These are phyloP conservation scores for Pyralis farinalis DNA, from an alignment of 2,888 invertebrate genomes.

Conservation along the genomic window DNA sequence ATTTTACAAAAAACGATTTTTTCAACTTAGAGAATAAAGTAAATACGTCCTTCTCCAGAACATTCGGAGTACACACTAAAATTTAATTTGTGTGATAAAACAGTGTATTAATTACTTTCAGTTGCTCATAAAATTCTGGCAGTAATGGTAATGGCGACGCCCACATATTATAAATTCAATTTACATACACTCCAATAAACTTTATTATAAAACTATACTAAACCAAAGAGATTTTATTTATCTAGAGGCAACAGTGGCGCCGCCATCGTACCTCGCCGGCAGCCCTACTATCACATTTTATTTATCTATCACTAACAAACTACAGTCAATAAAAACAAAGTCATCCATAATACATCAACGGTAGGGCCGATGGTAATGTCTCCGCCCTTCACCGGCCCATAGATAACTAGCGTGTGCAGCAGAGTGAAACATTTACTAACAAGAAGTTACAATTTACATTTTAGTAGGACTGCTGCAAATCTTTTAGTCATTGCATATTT, in stretches of 20 bases:
- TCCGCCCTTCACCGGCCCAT: not conserved
- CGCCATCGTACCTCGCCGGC: slow-evolving; percentile 43
- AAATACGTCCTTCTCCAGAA: slow-evolving; percentile 46
- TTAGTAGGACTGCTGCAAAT: slow-evolving; percentile 55
- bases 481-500: slow-evolving; percentile 44
- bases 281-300: slow-evolving; percentile 68
- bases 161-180: slow-evolving; percentile 26
- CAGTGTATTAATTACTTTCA: slow-evolving; percentile 34
- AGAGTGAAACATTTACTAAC: too few relatives aligned
- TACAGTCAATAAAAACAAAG: slow-evolving; percentile 63
- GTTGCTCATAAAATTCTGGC: slow-evolving; percentile 33
- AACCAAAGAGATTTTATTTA: slow-evolving; percentile 10
- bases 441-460: not conserved
- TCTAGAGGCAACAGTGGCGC: slow-evolving; percentile 28
- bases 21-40: slow-evolving; percentile 37
- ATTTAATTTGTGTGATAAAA: slow-evolving; percentile 50
- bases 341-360: slow-evolving; percentile 34
- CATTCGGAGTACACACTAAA: slow-evolving; percentile 40
- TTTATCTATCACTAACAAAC: slow-evolving; percentile 57
- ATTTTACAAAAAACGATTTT: slow-evolving; percentile 43
- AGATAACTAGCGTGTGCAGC: too few relatives aligned
- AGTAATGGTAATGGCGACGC: slow-evolving; percentile 32
- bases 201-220: slow-evolving; percentile 7
- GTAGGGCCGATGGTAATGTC: slow-evolving; percentile 27
- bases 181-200: slow-evolving; percentile 10